Percentiles rank a stretch among this genome's conserved stretches.
These are phyloP conservation scores for Beris chalybata DNA, from an alignment of 2,888 invertebrate species.

Conservation along the genomic window DNA sequence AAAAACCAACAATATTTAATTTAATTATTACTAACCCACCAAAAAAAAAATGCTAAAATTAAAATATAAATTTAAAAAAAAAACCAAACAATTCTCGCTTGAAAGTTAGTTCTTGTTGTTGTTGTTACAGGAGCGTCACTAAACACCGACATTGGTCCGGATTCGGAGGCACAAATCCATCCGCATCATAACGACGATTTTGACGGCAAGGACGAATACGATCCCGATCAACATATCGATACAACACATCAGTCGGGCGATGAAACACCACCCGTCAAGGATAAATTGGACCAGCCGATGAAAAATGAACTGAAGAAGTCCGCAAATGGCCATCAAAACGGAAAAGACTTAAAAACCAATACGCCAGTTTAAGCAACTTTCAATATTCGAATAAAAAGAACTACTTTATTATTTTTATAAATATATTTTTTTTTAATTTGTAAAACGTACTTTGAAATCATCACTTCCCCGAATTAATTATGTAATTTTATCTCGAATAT, in stretches of 20 bases:
- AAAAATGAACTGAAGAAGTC: slow-evolving; percentile 52
- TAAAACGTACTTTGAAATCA: too few species aligned
- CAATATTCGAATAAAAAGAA: background rate
- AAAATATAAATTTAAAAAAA: background rate
- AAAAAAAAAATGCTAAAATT: background rate
- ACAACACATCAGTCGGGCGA: slow-evolving; percentile 54
- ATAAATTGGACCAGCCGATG: slow-evolving; percentile 53
- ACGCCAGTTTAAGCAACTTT: slow-evolving; percentile 49
- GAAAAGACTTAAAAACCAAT: slow-evolving; percentile 51
- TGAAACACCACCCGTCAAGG: slow-evolving; percentile 54
- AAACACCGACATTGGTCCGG: slow-evolving; percentile 64
- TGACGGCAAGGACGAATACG: slow-evolving; percentile 55
- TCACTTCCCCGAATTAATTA: background rate
- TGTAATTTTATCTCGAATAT: background rate
- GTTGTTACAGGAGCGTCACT: slow-evolving; percentile 65
- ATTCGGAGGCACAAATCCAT: slow-evolving; percentile 65
- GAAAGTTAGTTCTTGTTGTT: slow-evolving; percentile 57
- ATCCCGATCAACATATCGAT: slow-evolving; percentile 54
- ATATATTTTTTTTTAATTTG: background rate
- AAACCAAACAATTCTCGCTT: slow-evolving; percentile 10
- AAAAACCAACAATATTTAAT: slow-evolving; percentile 9
- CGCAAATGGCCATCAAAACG: slow-evolving; percentile 46
- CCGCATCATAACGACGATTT: slow-evolving; percentile 62
- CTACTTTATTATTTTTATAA: too few species aligned
- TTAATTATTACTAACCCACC: background rate